These are phyloP conservation scores for Prochilodus magdalenae DNA, from an alignment of 2,113 vertebrate genomes.

Conservation along the genomic window DNA sequence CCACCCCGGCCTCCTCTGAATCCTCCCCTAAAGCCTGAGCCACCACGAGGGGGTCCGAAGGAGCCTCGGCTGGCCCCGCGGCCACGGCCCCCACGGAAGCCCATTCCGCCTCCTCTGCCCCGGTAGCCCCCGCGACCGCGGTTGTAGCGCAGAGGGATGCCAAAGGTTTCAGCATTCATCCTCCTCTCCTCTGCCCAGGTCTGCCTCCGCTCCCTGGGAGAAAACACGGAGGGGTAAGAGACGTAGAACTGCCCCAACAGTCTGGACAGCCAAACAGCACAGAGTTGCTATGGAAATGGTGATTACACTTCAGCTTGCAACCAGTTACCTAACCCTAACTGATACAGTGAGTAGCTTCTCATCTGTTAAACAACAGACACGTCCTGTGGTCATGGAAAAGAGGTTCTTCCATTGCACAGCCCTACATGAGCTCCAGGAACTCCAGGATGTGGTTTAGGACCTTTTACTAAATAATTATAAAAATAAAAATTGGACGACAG, in stretches of 20 bases:
- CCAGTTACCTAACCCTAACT: no score
- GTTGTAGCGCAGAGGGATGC: slow-evolving; percentile 89
- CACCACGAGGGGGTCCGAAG: slow-evolving; percentile 83
- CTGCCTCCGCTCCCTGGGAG: slow-evolving; percentile 87
- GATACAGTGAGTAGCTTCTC: no score
- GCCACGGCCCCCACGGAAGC: slow-evolving; percentile 88
- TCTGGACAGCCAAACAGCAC: no score
- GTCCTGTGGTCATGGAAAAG: no score
- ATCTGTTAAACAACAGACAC: no score
- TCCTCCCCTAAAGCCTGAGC: slow-evolving; percentile 85
- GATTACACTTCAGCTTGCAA: no score
- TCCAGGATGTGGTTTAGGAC: no score
- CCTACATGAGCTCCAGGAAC: no score
- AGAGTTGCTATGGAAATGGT: no score
- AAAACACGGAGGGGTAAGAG: not conserved
- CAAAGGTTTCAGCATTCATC: slow-evolving; percentile 95
- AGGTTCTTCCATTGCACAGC: no score
- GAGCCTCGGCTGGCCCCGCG: slow-evolving; percentile 81
- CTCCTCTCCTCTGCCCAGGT: slow-evolving; percentile 97
- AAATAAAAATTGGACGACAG: no score
- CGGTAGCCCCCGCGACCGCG: slow-evolving; percentile 90
- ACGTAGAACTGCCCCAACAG: not conserved
- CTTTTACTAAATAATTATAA: no score
- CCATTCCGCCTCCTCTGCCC: slow-evolving; percentile 86
- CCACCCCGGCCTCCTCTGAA: slow-evolving; percentile 90